phyloP scores from a whole-genome alignment of 2,888 invertebrate species.

The Trachelus iudaicus region DNA sequence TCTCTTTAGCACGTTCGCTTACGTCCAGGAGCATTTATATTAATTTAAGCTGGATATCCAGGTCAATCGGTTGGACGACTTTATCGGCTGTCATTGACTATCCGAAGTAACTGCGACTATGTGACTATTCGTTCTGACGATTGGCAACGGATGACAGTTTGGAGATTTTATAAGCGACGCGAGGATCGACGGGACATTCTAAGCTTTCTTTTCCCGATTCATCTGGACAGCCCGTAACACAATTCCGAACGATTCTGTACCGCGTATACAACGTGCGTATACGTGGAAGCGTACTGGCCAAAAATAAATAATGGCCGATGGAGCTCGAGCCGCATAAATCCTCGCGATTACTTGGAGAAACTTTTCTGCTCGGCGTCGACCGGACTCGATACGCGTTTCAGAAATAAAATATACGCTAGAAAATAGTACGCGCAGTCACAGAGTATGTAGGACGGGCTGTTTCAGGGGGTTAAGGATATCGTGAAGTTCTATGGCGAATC shows the following conservation, averaged over 20 bases:
- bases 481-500: not conserved
- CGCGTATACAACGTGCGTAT: not conserved
- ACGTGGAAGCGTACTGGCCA: not conserved
- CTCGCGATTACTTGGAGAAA: not conserved
- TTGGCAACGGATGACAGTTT: not conserved
- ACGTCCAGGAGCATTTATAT: not conserved
- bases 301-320: not conserved
- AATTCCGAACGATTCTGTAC: not conserved
- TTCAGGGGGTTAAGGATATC: not conserved
- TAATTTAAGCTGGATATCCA: not conserved
- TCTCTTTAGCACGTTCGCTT: not conserved
- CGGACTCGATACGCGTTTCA: not conserved
- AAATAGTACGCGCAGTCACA: not conserved
- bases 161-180: not conserved
- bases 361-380: not conserved
- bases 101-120: not conserved
- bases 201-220: not conserved
- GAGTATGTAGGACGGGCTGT: not conserved
- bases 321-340: not conserved
- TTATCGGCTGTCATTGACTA: not conserved
- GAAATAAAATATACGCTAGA: not conserved
- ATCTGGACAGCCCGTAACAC: not conserved
- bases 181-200: not conserved
- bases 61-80: not conserved
- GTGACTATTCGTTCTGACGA: not conserved